Conservation (phyloP, 2,888 invertebrate genomes). For the Cataglyphis albicans region DNA sequence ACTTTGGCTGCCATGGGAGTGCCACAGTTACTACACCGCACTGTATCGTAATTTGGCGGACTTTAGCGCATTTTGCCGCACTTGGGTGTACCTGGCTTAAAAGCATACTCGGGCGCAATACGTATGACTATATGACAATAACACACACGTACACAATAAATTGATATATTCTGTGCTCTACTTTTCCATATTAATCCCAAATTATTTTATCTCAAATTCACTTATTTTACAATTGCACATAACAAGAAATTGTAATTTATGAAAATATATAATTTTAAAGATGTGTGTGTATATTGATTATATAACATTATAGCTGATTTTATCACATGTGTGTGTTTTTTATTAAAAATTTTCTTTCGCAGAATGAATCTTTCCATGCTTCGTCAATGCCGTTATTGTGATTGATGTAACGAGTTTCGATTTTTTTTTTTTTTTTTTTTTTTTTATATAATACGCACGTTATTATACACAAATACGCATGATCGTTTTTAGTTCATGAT, state of each 20-base stretch:
- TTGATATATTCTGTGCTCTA: neutral
- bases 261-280: neutral
- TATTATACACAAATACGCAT: neutral
- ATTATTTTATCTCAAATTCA: conserved; percentile 29
- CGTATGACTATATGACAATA: conserved; percentile 7
- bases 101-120: conserved; percentile 33
- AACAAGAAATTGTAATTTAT: neutral
- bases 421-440: neutral
- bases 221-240: neutral
- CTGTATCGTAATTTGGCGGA: conserved; percentile 50
- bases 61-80: conserved; percentile 43
- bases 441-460: neutral
- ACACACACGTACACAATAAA: neutral
- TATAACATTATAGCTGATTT: neutral
- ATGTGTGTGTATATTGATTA: neutral
- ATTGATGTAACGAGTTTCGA: neutral
- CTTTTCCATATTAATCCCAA: neutral
- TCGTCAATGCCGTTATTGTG: neutral
- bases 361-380: neutral
- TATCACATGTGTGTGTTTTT: neutral
- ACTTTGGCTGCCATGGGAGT: conserved; percentile 40
- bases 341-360: neutral
- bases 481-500: neutral
- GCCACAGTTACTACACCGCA: conserved; percentile 35
- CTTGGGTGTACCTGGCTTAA: conserved; percentile 42